A percentile compares a stretch with the other conserved stretches of the same genome.
phyloP scores from a whole-genome alignment of 2,888 invertebrate species.

The Nasonia oneida region DNA sequence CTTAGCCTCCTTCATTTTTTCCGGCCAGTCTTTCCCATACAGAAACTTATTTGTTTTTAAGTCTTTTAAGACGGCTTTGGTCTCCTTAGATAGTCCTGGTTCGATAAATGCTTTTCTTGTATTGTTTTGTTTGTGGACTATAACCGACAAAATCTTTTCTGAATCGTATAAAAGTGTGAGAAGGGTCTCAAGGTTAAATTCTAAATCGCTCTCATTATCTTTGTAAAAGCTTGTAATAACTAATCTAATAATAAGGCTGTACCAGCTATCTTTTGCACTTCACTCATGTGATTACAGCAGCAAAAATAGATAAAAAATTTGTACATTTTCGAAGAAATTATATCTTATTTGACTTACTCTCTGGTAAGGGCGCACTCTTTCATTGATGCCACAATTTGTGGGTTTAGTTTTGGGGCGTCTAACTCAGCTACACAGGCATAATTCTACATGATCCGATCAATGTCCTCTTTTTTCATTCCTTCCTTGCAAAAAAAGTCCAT shows the following conservation, averaged over 20 bases:
- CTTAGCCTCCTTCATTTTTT: too few species aligned
- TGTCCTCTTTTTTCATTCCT: constrained; percentile 5
- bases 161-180: not conserved
- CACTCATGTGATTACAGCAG: not conserved
- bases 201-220: not conserved
- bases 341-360: not conserved
- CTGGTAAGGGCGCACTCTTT: not conserved
- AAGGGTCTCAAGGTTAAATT: not conserved
- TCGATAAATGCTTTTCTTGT: constrained; percentile 10
- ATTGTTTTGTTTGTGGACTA: not conserved
- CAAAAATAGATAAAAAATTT: too few species aligned
- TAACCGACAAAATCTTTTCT: not conserved
- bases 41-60: too few species aligned
- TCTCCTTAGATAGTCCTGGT: not conserved
- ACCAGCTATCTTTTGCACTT: constrained; percentile 4
- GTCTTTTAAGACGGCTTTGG: not conserved
- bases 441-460: not conserved
- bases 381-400: not conserved
- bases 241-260: too few species aligned
- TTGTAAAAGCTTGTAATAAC: not conserved
- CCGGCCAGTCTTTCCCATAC: too few species aligned
- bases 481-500: not conserved
- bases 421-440: not conserved
- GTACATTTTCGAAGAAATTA: too few species aligned
- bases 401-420: constrained; percentile 3